Evolutionary conservation across 2,113 vertebrate species (phyloP), one percentile per base, ranked within the genome.

Genomic region (Onychostoma macrolepis): DNA sequence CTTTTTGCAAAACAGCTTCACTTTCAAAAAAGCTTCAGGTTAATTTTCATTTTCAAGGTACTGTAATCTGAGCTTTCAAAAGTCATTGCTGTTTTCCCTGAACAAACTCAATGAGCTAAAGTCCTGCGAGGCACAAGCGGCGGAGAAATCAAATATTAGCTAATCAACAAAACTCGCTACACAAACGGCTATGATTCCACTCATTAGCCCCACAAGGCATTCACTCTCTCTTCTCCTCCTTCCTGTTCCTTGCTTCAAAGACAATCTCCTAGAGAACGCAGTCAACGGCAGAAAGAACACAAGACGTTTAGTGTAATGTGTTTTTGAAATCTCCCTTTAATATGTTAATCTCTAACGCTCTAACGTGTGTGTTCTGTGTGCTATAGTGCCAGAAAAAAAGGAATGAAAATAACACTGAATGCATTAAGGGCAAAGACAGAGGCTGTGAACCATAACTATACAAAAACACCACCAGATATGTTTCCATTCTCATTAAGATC

Each of bases 81-180:
- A 83, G 83, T 56, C 75, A 41, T 67, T 63, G 81, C 38, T 36
- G 79, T n/a, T 53, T 38, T 76, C 79, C 65, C 11, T 77, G 67
- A 81, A 45, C 80, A 87, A 89, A 89, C 61, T 85, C 84, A 81
- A 71, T 86, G 48, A 80, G 69, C 21, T 63, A 77, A 56, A 79
- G 67, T 81, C 85, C 84, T 84, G 74, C n/a, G 58, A 89, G 89
- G 74, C 75, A 33, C 43, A 5, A 3, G 36, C 48, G 41, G 45
- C 0, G 30, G n/a, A 83, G 65, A 80, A 88, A 88, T 89, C 80
- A 85, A 86, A 89, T 85, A 90, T 86, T 89, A 77, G 80, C 86
- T 71, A 86, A 89, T 88, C 90, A 90, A 88, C 87, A 28, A 58
- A 87, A 86, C 85, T 41, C 58, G 24, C 53, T 53, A 72, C 71